phyloP scores from a whole-genome alignment of 1,140 invertebrate species.

The Bilobella aurantiaca region DNA sequence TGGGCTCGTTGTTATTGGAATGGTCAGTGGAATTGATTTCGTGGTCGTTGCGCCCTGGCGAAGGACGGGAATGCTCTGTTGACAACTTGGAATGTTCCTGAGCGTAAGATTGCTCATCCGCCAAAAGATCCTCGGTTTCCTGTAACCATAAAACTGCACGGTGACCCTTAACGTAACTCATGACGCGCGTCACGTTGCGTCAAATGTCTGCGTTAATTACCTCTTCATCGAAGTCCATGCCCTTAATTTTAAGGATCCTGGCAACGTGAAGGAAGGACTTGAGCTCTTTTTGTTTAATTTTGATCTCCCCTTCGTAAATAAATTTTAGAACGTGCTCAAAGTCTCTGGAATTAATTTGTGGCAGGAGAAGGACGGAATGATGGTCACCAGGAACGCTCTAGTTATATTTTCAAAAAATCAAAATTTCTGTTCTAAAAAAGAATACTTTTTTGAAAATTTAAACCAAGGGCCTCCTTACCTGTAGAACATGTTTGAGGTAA shows the following conservation, averaged over 20 bases:
- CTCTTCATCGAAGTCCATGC: slow-evolving; percentile 34
- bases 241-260: slow-evolving; percentile 34
- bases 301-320: slow-evolving; percentile 34
- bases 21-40: not conserved
- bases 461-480: no score
- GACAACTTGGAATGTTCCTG: not conserved
- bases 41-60: not conserved
- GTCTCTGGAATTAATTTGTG: slow-evolving; percentile 26
- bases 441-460: no score
- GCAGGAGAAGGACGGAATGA: slow-evolving; percentile 29
- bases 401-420: no score
- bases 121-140: not conserved
- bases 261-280: slow-evolving; percentile 31
- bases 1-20: not conserved
- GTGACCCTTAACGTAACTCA: not conserved
- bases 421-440: no score
- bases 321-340: slow-evolving; percentile 32
- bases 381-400: slow-evolving; percentile 30
- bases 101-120: not conserved
- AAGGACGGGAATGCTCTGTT: not conserved
- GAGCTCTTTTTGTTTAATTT: slow-evolving; percentile 31
- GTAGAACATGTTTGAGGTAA: slow-evolving; percentile 39
- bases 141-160: not conserved
- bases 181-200: no score
- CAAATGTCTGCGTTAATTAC: not conserved